Evolutionary conservation across 2,888 invertebrate species (phyloP), one percentile per base, ranked within the genome.

Genomic region (Amblyjoppa proteus): DNA sequence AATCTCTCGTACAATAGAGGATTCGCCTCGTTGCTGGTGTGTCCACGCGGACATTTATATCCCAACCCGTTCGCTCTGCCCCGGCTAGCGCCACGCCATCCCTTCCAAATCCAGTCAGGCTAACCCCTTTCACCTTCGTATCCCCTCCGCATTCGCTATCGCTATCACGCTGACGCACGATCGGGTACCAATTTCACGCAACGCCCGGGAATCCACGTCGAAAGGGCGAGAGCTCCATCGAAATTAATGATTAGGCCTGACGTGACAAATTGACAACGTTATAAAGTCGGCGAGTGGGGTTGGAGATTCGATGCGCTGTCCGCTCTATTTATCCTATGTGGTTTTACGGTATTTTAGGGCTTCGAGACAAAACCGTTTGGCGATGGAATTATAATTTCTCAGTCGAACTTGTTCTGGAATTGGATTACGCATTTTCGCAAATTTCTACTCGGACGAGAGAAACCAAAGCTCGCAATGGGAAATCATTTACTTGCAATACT

Each of bases 131-230:
- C 45, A 13, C 51, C 79, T 73, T 76, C 64, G 45, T 76, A 16
- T 25, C 13, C 61, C 31, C 61, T 16, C 31, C 34, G 16, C 66
- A 61, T 68, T 58, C 61, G 20, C 78, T 20, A 51, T 73, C 73
- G 25, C 80, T 38, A 53, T 64, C 66, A 38, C 45, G 25, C 78
- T 61, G 38, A 68, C 51, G 68, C 74, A 28, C 58, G 58, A 79
- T 74, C 78, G 74, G 68, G 56, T 83, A 78, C 79, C 83, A 83
- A 83, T 83, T 83, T 83, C 83, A 83, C 83, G 78, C 58, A 68
- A 38, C 78, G 25, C 68, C 56, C 34, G 45, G n/a, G 13, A n/a
- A 20, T 56, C 70, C 28, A 56, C 25, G 41, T 31, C 28, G 56
- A 31, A 51, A n/a, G 38, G 13, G 28, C 28, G 73, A 69, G 74